Conservation (phyloP, 2,888 invertebrate species). For the Petrolisthes manimaculis region DNA sequence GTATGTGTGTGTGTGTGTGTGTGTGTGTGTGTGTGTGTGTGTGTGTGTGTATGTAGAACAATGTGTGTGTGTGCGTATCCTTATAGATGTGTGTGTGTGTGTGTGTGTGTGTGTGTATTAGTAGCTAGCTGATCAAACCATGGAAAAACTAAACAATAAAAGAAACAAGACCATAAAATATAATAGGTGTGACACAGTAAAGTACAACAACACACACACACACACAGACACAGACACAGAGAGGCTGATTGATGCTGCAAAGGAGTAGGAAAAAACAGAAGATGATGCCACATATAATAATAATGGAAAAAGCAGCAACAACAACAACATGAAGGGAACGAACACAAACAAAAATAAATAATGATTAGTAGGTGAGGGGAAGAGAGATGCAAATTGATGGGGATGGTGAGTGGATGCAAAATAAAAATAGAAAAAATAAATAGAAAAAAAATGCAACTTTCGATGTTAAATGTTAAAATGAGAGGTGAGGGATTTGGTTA, state of each 20-base stretch:
- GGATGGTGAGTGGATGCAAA: no score
- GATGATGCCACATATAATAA: background rate
- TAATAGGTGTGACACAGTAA: background rate
- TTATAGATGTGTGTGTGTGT: background rate
- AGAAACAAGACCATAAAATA: no score
- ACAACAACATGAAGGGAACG: background rate
- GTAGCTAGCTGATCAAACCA: no score
- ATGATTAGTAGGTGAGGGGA: background rate
- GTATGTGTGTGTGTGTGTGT: conserved; percentile 22
- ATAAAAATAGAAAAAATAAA: background rate
- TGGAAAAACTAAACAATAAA: no score
- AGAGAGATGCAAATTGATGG: no score
- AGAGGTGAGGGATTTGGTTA: no score
- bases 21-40: conserved; percentile 14
- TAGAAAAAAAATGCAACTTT: background rate
- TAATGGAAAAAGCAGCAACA: conserved; percentile 3
- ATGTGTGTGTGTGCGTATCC: background rate
- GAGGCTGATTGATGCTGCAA: background rate
- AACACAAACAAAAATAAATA: conserved; percentile 1
- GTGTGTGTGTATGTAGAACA: conserved; percentile 22
- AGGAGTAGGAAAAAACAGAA: background rate
- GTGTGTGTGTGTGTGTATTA: background rate
- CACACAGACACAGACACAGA: conserved; percentile 14
- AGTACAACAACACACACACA: background rate
- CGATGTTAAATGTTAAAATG: background rate